A percentile compares a stretch with the other conserved stretches of the same genome.
phyloP scores from a whole-genome alignment of 2,113 vertebrate genomes.

The Gallinago paraguaiae region DNA sequence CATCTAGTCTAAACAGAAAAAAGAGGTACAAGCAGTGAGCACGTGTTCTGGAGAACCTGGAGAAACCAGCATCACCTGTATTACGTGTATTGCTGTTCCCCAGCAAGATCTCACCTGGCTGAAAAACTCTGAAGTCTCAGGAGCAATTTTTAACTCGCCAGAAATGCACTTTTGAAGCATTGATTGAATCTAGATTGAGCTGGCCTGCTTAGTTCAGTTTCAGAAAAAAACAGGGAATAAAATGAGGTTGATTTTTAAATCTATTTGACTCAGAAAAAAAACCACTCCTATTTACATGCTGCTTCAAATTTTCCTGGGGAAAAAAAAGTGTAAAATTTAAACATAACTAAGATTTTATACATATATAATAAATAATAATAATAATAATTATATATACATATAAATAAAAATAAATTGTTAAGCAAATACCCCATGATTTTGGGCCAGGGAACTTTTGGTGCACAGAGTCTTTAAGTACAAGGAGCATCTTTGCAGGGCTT shows the following conservation, averaged over 20 bases:
- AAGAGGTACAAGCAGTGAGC: neutral
- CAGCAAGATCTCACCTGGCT: neutral
- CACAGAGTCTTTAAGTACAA: neutral
- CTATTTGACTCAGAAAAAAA: neutral
- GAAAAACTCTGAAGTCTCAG: neutral
- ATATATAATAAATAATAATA: neutral
- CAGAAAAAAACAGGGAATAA: neutral
- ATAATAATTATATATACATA: neutral
- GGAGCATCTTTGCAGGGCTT: neutral
- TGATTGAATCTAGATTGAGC: neutral
- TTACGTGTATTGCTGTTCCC: neutral
- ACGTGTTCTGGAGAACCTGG: neutral
- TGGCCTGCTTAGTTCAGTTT: neutral
- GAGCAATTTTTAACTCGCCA: neutral
- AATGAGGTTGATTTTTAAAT: neutral
- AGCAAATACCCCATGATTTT: neutral
- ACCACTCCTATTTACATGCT: neutral
- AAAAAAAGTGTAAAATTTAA: neutral
- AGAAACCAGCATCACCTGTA: neutral
- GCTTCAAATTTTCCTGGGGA: neutral
- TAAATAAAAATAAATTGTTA: neutral
- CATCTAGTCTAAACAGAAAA: neutral
- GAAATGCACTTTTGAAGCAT: neutral
- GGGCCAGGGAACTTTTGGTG: neutral
- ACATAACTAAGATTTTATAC: neutral